Conservation (phyloP, 2,113 vertebrate species). For the Pygoscelis antarcticus region DNA sequence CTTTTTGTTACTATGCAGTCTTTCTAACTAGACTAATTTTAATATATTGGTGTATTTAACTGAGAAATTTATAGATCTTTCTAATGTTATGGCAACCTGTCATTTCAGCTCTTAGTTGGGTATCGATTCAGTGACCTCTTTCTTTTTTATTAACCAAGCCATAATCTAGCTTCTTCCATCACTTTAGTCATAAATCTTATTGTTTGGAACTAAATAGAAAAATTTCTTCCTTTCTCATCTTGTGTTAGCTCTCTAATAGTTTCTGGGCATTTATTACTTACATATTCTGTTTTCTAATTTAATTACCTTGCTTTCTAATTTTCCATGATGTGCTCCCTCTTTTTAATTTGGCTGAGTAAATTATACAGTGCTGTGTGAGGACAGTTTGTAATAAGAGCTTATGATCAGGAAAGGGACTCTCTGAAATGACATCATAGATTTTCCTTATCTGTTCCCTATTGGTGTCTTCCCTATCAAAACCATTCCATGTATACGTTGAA, state of each 20-base stretch:
- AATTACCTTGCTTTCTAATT: slow-evolving; percentile 37
- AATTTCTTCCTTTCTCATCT: not conserved
- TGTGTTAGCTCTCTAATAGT: not conserved
- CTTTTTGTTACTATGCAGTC: not conserved
- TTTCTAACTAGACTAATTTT: not conserved
- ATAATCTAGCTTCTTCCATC: not conserved
- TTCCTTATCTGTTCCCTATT: not conserved
- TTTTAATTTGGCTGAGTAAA: slow-evolving; percentile 8
- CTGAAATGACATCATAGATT: not conserved
- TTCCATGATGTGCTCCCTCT: not conserved
- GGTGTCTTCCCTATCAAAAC: not conserved
- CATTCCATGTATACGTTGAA: not conserved
- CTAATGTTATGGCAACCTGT: not conserved
- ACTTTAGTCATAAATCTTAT: not conserved
- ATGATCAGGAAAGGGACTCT: not conserved
- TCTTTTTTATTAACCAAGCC: not conserved
- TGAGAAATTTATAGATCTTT: not conserved
- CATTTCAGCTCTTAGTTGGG: not conserved
- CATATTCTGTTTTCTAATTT: not conserved
- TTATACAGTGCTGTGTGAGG: not conserved
- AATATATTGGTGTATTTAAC: not conserved
- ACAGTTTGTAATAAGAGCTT: not conserved
- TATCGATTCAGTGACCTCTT: not conserved
- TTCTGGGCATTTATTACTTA: slow-evolving; percentile 26
- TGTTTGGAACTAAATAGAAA: not conserved